Evolutionary conservation across 2,888 invertebrate species (phyloP).

Genomic region (Melipona beecheii): DNA sequence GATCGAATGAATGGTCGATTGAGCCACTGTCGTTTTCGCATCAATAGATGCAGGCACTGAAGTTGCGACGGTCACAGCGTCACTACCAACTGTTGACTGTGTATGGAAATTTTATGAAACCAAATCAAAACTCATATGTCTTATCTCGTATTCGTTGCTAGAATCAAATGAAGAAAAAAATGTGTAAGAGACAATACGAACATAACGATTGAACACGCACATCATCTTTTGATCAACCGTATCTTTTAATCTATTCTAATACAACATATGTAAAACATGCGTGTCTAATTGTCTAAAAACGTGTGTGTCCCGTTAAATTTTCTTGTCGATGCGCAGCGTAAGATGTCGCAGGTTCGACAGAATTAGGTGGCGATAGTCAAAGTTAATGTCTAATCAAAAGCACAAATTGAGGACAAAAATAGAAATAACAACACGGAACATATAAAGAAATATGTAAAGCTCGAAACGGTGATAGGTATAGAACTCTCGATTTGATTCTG

Average conservation of each 20-base stretch:
- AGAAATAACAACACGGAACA: conserved; percentile 1
- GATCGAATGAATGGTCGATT: conserved; percentile 67
- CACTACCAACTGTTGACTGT: conserved; percentile 76
- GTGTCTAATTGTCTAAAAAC: conserved; percentile 1
- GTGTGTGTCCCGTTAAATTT: neutral
- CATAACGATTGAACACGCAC: neutral
- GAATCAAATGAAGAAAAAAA: conserved; percentile 1
- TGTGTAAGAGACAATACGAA: neutral
- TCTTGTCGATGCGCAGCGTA: neutral
- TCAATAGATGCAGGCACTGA: conserved; percentile 69
- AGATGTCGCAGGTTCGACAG: neutral
- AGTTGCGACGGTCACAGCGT: conserved; percentile 67
- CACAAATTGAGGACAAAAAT: neutral
- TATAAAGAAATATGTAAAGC: conserved; percentile 17
- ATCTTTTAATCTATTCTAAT: conserved; percentile 13
- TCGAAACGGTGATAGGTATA: conserved; percentile 60
- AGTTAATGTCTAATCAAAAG: conserved; percentile 11
- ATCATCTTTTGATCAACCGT: neutral
- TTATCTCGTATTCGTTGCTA: neutral
- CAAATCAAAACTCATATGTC: neutral
- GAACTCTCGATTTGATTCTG: conserved; percentile 64
- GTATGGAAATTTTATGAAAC: conserved; percentile 30
- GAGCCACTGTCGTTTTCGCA: conserved; percentile 67
- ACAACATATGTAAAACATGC: conserved; percentile 19
- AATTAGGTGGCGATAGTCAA: neutral